Percentiles rank a stretch among this genome's conserved stretches.
These are phyloP conservation scores for Drosophila kepulauana DNA, from an alignment of 1,140 invertebrate genomes.

Conservation along the genomic window DNA sequence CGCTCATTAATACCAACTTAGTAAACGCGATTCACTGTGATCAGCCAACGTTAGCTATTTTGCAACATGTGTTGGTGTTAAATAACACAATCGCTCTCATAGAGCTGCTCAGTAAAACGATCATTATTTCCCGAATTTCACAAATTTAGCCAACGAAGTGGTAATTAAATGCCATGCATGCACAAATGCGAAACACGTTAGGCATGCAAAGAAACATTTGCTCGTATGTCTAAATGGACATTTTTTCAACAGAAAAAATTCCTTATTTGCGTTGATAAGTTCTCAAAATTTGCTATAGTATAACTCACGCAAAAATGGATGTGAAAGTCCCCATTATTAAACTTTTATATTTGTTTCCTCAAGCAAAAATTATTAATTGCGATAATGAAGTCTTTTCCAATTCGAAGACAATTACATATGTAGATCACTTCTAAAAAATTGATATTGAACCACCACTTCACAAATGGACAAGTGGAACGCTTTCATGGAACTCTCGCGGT, in stretches of 20 bases:
- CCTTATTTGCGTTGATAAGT: background rate
- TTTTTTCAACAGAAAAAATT: constrained; percentile 2
- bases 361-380: constrained; percentile 25
- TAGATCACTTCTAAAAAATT: background rate
- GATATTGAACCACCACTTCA: background rate
- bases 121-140: constrained; percentile 7
- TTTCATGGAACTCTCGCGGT: too few relatives aligned
- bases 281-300: background rate
- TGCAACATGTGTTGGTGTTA: background rate
- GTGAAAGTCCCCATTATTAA: constrained; percentile 1
- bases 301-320: background rate
- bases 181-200: background rate
- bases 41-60: background rate
- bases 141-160: background rate
- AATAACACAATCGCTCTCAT: constrained; percentile 1
- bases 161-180: background rate
- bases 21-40: constrained; percentile 10
- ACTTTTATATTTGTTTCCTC: constrained; percentile 8
- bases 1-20: background rate
- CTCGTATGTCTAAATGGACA: background rate
- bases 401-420: constrained; percentile 7
- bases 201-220: background rate
- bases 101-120: constrained; percentile 22
- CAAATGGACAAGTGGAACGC: too few relatives aligned
- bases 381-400: constrained; percentile 20